Evolutionary conservation across 2,888 invertebrate genomes (phyloP), one percentile per base, ranked within the genome.

Genomic region (Scrobipalpa atriplicella): DNA sequence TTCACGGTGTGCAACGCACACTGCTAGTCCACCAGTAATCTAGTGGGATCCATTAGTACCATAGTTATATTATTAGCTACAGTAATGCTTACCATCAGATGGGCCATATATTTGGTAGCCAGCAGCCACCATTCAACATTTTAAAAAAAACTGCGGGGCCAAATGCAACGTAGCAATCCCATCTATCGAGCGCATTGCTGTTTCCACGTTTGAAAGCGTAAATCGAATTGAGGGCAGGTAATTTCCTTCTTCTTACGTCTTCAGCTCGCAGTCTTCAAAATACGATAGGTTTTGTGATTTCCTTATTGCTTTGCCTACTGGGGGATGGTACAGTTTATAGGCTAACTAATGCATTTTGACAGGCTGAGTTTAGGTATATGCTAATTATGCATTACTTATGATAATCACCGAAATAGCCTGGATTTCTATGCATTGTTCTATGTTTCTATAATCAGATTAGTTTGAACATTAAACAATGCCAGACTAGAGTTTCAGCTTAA

Each of bases 401-500:
- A 21, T 19, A 29, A 16, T 29, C 19, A 7, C 56, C 19, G 11
- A 58, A 58, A 38, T 38, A 58, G n/a, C 8, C 36, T 13, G 9
- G n/a, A 38, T 16, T 38, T 38, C 11, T 38, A 58, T 36, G 16
- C 38, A 58, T 58, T 38, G 58, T 58, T 38, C 58, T 38, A 54
- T 18, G 52, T 52, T 9, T 9, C 19, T 21, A 58, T 63, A 11
- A 63, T 63, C 63, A 38, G 51, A 63, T 63, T 52, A 63, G 11
- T 52, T 16, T 36, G 51, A 36, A n/a, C 63, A 38, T n/a, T 54
- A 64, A 60, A 68, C 70, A 68, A 67, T 69, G 64, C 64, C 5
- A 21, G 65, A 38, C 72, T 65, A 76, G 70, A 73, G 73, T 75
- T 67, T 36, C 36, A 62, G 38, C 70, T 68, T 71, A 75, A 80